These are phyloP conservation scores for Phyllostomus discolor DNA, from an alignment of 2,113 vertebrate species.

Conservation along the genomic window DNA sequence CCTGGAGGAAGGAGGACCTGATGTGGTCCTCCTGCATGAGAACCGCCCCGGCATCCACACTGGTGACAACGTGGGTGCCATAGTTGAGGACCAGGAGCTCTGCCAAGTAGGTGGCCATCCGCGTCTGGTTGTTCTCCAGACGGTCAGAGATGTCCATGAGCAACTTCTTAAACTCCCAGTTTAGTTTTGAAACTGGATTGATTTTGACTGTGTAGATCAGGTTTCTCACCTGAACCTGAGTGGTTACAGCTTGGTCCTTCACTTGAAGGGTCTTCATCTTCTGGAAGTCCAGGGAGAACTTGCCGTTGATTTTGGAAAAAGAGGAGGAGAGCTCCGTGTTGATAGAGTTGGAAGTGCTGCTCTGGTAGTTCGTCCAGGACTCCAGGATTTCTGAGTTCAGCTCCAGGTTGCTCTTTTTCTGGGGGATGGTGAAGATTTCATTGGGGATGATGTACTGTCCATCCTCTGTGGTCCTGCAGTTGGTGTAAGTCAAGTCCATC, in stretches of 20 bases:
- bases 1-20: slow-evolving; percentile 80
- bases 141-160: slow-evolving; percentile 84
- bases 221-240: slow-evolving; percentile 89
- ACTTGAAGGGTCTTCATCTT: slow-evolving; percentile 91
- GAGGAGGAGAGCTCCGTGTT: slow-evolving; percentile 87
- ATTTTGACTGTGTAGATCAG: slow-evolving; percentile 88
- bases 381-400: slow-evolving; percentile 89
- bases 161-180: slow-evolving; percentile 82
- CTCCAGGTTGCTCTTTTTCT: slow-evolving; percentile 88
- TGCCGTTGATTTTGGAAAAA: slow-evolving; percentile 83
- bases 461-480: slow-evolving; percentile 91
- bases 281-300: slow-evolving; percentile 85
- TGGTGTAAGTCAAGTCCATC: slow-evolving; percentile 84
- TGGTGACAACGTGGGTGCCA: slow-evolving; percentile 89
- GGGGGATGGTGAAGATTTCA: slow-evolving; percentile 87
- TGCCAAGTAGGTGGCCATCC: slow-evolving; percentile 83
- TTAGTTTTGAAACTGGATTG: slow-evolving; percentile 82
- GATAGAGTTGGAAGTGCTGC: slow-evolving; percentile 83
- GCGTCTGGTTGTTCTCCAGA: slow-evolving; percentile 92
- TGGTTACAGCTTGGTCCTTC: slow-evolving; percentile 82
- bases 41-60: slow-evolving; percentile 81
- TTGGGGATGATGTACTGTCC: slow-evolving; percentile 91
- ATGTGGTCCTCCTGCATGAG: slow-evolving; percentile 91
- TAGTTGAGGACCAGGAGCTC: slow-evolving; percentile 90
- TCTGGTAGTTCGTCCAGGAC: slow-evolving; percentile 88